A percentile compares a stretch with the other conserved stretches of the same genome.
Conservation (phyloP, 2,888 invertebrate species). For the Rhimphoctona megacephalus region DNA sequence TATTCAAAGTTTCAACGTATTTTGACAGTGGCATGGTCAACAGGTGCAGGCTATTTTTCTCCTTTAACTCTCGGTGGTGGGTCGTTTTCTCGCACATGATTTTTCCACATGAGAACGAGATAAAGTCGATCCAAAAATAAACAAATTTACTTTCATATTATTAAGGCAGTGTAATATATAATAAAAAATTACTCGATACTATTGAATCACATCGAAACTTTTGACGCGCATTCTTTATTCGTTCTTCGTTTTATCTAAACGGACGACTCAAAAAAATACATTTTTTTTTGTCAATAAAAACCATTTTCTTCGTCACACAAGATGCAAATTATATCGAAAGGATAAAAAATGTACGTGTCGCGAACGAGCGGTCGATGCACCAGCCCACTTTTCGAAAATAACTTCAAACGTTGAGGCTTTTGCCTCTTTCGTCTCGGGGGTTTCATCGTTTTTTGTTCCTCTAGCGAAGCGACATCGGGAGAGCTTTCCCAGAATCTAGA, state of each 20-base stretch:
- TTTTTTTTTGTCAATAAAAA: neutral
- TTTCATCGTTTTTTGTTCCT: constrained; percentile 44
- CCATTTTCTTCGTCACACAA: neutral
- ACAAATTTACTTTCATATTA: neutral
- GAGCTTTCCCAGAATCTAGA: constrained; percentile 78
- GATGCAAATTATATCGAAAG: neutral
- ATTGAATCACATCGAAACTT: neutral
- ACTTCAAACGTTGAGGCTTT: constrained; percentile 74
- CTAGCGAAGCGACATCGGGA: constrained; percentile 35
- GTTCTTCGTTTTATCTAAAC: neutral
- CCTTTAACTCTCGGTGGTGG: neutral
- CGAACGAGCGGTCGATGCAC: constrained; percentile 80
- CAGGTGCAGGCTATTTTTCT: constrained; percentile 38
- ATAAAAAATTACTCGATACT: too few species aligned
- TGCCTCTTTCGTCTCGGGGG: constrained; percentile 45
- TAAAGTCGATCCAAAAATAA: neutral
- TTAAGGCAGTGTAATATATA: too few species aligned
- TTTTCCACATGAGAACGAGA: neutral
- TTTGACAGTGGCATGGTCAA: constrained; percentile 28
- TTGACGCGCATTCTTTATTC: neutral
- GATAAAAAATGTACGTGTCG: constrained; percentile 42
- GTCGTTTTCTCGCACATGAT: constrained; percentile 11
- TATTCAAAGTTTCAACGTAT: constrained; percentile 1
- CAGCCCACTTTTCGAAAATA: constrained; percentile 82
- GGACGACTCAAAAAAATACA: neutral